Percentiles rank a stretch among this genome's conserved stretches.
phyloP scores from a whole-genome alignment of 2,888 invertebrate genomes.

The Limnephilus auricula region DNA sequence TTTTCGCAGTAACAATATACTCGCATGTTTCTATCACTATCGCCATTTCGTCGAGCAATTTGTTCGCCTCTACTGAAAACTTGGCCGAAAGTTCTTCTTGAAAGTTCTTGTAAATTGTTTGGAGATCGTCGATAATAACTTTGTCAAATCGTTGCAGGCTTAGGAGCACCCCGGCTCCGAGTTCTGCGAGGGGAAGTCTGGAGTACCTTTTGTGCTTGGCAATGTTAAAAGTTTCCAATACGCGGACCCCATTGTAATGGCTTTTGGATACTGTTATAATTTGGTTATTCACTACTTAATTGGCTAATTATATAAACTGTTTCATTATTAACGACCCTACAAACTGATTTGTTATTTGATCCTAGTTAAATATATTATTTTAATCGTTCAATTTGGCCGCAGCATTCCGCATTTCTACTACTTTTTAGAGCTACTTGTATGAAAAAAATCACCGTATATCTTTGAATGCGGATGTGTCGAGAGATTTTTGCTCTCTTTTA shows the following conservation, averaged over 20 bases:
- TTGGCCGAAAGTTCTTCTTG: constrained; percentile 51
- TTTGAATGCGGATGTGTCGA: too few species aligned
- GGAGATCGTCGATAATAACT: constrained; percentile 65
- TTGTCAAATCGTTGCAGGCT: constrained; percentile 65
- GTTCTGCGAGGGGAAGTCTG: constrained; percentile 28
- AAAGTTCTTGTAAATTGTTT: constrained; percentile 62
- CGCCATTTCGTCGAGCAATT: constrained; percentile 52
- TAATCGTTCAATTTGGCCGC: too few species aligned
- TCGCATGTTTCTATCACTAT: constrained; percentile 39
- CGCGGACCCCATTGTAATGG: constrained; percentile 54
- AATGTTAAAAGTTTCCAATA: constrained; percentile 63
- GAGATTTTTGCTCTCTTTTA: too few species aligned
- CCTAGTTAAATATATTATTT: not conserved
- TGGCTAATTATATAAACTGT: constrained; percentile 30
- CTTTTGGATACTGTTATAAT: constrained; percentile 58
- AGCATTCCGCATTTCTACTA: too few species aligned
- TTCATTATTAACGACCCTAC: not conserved
- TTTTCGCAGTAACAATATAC: constrained; percentile 46
- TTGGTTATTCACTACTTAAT: constrained; percentile 55
- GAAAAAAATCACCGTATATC: too few species aligned
- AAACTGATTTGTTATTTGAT: not conserved
- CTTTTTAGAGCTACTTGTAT: too few species aligned
- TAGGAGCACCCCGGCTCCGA: constrained; percentile 37
- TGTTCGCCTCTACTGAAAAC: constrained; percentile 52
- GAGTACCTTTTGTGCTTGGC: constrained; percentile 61